Evolutionary conservation across 2,888 invertebrate genomes (phyloP), one percentile per base, ranked within the genome.

Genomic region (Cyclophora albipunctata): DNA sequence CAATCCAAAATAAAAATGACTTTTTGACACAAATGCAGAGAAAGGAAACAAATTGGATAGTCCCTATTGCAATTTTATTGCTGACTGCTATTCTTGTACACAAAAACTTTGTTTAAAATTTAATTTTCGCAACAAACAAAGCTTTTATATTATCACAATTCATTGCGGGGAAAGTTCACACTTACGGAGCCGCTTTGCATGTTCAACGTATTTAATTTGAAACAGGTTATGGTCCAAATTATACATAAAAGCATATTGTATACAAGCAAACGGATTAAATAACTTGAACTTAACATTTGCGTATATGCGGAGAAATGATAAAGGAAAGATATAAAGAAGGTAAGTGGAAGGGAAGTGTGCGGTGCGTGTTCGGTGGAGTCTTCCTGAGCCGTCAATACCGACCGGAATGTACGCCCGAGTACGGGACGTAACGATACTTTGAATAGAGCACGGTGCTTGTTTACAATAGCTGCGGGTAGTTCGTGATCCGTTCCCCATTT

Each of bases 381-480:
- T 75, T 73, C 70, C 70, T 64, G 67, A 70, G 67, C 70, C 76
- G 74, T 78, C 79, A 78, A 80, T 80, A 78, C 69, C 67, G 73
- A 70, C 70, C 71, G 71, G 69, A 79, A 75, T 68, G 70, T 70
- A 71, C 73, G 62, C 78, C 5, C 4, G 37, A 37, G 37, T 75
- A 75, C 75, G 81, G 75, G 76, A 78, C 78, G 78, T 79, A 69
- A 79, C 79, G 75, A 82, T 81, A 79, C 75, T 82, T 81, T 81
- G 81, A 84, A 84, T 84, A 83, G 77, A 78, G 76, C 81, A 79
- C 75, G 75, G 72, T 76, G 78, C 81, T 84, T 85, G 82, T 84
- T 84, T 84, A 84, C 81, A 82, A 84, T 84, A 77, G 81, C 84
- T 82, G 79, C 80, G 80, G 81, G 85, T 84, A 81, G 75, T 81